Percentiles rank a stretch among this genome's conserved stretches.
phyloP scores from a whole-genome alignment of 2,113 vertebrate species.

The Macroglossus sobrinus region DNA sequence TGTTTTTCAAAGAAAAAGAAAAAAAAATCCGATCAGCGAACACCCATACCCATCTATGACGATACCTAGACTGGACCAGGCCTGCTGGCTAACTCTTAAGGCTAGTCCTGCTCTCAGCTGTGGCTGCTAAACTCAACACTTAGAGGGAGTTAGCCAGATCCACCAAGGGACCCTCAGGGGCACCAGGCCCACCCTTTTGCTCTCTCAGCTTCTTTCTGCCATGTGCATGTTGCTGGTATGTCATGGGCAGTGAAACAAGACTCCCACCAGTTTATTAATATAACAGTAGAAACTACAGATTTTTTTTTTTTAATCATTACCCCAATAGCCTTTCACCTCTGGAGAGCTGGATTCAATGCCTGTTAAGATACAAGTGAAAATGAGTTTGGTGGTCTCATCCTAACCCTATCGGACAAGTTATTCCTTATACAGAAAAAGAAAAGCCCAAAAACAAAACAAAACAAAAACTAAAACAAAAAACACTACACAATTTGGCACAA shows the following conservation, averaged over 20 bases:
- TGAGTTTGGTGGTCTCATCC: constrained; percentile 82
- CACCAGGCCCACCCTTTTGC: constrained; percentile 66
- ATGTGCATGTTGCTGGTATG: constrained; percentile 73
- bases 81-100: background rate
- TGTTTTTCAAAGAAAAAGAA: constrained; percentile 55
- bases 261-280: constrained; percentile 80
- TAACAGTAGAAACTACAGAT: constrained; percentile 84
- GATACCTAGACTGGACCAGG: constrained; percentile 35
- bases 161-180: constrained; percentile 66
- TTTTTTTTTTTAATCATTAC: constrained; percentile 84
- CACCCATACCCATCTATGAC: constrained; percentile 41
- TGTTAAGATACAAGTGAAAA: constrained; percentile 88
- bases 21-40: constrained; percentile 58
- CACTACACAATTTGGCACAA: constrained; percentile 75
- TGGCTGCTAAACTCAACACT: constrained; percentile 23
- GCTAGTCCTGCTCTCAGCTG: constrained; percentile 70
- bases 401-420: constrained; percentile 79
- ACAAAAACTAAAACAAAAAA: constrained; percentile 48
- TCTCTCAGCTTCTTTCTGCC: constrained; percentile 74
- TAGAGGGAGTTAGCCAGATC: constrained; percentile 61
- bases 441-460: constrained; percentile 56
- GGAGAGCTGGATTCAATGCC: constrained; percentile 88
- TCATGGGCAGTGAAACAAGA: constrained; percentile 80
- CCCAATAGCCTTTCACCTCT: constrained; percentile 89
- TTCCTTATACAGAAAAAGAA: constrained; percentile 74